Percentiles rank a stretch among this genome's conserved stretches.
Evolutionary conservation across 2,113 vertebrate genomes (phyloP).

Genomic region (Syngnathus typhle): DNA sequence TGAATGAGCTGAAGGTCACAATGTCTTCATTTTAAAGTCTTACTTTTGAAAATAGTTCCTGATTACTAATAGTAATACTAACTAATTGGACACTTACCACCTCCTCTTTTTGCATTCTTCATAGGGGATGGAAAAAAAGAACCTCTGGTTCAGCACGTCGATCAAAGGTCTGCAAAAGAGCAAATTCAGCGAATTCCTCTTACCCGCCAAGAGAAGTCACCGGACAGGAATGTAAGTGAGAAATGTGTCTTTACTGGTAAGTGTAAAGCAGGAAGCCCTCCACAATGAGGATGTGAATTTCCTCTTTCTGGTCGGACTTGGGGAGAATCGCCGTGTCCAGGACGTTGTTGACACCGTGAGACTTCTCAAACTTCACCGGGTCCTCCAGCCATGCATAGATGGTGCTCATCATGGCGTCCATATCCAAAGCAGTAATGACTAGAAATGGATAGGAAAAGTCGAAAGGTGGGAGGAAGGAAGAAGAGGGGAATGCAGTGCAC

Average conservation of each 20-base stretch:
- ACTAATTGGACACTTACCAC: conserved; percentile 69
- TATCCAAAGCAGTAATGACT: conserved; percentile 89
- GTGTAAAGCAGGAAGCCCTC: conserved; percentile 95
- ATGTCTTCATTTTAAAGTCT: neutral
- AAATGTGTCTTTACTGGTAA: conserved; percentile 68
- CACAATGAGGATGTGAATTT: conserved; percentile 84
- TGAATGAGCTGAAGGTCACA: neutral
- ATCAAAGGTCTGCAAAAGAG: conserved; percentile 79
- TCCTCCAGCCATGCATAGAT: conserved; percentile 85
- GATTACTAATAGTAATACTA: neutral
- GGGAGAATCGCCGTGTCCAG: conserved; percentile 68
- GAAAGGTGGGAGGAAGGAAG: conserved; percentile 3
- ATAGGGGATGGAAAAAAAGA: conserved; percentile 91
- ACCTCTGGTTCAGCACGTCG: conserved; percentile 81
- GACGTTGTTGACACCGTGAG: conserved; percentile 84
- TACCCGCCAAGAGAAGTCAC: neutral
- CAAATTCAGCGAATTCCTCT: neutral
- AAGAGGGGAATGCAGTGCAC: conserved; percentile 8
- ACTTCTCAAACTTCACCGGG: conserved; percentile 88
- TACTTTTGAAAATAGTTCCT: neutral
- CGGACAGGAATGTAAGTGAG: neutral
- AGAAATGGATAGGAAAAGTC: neutral
- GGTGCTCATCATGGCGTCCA: conserved; percentile 94
- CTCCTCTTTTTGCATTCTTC: conserved; percentile 92
- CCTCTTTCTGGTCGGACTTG: conserved; percentile 49